These are phyloP conservation scores for Phaethornis superciliosus DNA, from an alignment of 2,113 vertebrate species.

Conservation along the genomic window DNA sequence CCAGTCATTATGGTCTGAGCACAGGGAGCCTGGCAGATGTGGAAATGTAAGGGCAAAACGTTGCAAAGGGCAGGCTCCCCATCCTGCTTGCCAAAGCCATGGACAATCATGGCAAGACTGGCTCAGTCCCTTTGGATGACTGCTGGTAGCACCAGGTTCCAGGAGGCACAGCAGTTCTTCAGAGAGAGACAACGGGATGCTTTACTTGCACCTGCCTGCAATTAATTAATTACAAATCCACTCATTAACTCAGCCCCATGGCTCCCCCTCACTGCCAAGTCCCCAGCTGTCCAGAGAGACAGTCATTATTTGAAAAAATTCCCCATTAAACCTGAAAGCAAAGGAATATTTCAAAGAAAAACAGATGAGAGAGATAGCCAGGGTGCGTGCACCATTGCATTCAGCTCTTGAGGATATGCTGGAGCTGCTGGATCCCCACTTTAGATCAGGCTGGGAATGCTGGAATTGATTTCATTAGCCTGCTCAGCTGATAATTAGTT, in stretches of 20 bases:
- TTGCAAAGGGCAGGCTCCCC: background rate
- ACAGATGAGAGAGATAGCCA: background rate
- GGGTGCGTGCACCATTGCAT: background rate
- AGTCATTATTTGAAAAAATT: constrained; percentile 45
- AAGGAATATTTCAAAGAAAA: constrained; percentile 20
- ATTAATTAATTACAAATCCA: constrained; percentile 66
- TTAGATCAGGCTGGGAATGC: background rate
- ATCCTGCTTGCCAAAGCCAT: background rate
- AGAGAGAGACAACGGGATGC: background rate
- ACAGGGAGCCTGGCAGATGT: background rate
- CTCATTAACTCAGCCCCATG: constrained; percentile 55
- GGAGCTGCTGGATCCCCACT: background rate
- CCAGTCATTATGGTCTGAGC: background rate
- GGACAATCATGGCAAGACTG: background rate
- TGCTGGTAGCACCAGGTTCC: background rate
- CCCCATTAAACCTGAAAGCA: constrained; percentile 8
- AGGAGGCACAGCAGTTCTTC: background rate
- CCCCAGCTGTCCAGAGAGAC: constrained; percentile 37
- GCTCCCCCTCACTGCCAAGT: constrained; percentile 33
- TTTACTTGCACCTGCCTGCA: constrained; percentile 54
- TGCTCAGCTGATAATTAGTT: background rate
- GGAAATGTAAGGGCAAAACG: background rate
- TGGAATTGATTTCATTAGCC: background rate
- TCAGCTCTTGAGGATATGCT: background rate
- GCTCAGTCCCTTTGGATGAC: background rate